Evolutionary conservation across 2,113 vertebrate species (phyloP), one percentile per base, ranked within the genome.

Genomic region (Mystacornis crossleyi): DNA sequence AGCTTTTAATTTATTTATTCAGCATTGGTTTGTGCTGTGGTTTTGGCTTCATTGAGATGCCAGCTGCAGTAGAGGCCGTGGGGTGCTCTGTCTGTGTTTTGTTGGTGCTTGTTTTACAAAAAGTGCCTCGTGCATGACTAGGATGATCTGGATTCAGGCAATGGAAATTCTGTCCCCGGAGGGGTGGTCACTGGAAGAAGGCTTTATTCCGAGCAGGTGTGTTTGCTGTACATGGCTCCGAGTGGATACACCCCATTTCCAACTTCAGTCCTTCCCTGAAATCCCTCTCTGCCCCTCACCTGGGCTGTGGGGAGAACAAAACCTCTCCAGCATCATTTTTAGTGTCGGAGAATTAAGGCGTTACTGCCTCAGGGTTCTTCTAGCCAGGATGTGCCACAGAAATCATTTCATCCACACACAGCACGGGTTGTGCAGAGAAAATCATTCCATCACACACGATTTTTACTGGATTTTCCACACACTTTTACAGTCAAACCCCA

Each of bases 361-460:
- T 57, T 25, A 0, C 29, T 75, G 70, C 25, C 25, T 29, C 4
- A 2, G 0, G 19, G 34, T 4, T 29, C 42, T 8, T 25, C 42
- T 50, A 60, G 51, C 18, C 29, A 16, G 48, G 69, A 19, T 12
- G n/a, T 55, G 40, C 47, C 8, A 28, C 18, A 11, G 69, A 12
- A 65, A 40, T 48, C 3, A 24, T 34, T 74, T 34, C 34, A n/a
- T 4, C 18, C 58, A 15, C 18, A 2, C 11, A 0, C 3, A 4
- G 58, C 11, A 2, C 0, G 2, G 18, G 18, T 4, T n/a, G 14
- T 65, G 70, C 40, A 74, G 69, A 9, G 40, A 55, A 19, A 47
- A n/a, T 47, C 12, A 5, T 8, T 15, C 23, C 42, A 38, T 10
- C 42, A 6, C 40, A 24, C 1, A 0, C 4, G n/a, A 18, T 2